phyloP scores from a whole-genome alignment of 2,888 invertebrate genomes.

The Timema podura region DNA sequence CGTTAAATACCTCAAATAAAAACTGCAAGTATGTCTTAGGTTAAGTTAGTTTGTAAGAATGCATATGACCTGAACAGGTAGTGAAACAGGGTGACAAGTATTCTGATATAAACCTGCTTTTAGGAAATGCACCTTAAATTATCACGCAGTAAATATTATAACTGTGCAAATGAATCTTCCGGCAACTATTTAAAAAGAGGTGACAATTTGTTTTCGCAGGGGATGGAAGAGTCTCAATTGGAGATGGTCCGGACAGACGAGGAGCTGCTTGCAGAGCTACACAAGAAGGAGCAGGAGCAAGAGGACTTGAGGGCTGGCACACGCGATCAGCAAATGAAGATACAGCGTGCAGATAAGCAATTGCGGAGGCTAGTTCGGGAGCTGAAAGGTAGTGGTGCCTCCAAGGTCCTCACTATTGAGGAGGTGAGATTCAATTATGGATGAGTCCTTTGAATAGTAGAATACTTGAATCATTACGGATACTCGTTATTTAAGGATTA shows the following conservation, averaged over 20 bases:
- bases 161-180: no score
- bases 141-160: no score
- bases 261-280: constrained; percentile 35
- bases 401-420: constrained; percentile 37
- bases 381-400: constrained; percentile 15
- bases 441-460: no score
- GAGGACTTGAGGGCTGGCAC: constrained; percentile 41
- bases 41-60: no score
- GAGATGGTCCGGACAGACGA: constrained; percentile 39
- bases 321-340: constrained; percentile 46
- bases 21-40: no score
- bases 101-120: no score
- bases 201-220: constrained; percentile 21
- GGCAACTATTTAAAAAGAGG: not conserved
- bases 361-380: constrained; percentile 45
- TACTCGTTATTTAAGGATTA: no score
- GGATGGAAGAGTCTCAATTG: constrained; percentile 33
- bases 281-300: constrained; percentile 38
- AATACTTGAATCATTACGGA: no score
- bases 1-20: no score
- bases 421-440: constrained; percentile 37
- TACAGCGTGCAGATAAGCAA: constrained; percentile 47
- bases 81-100: no score
- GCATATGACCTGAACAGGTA: no score
- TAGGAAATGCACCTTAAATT: no score